Conservation (phyloP, 2,888 invertebrate genomes). For the Pristionchus mayeri region DNA sequence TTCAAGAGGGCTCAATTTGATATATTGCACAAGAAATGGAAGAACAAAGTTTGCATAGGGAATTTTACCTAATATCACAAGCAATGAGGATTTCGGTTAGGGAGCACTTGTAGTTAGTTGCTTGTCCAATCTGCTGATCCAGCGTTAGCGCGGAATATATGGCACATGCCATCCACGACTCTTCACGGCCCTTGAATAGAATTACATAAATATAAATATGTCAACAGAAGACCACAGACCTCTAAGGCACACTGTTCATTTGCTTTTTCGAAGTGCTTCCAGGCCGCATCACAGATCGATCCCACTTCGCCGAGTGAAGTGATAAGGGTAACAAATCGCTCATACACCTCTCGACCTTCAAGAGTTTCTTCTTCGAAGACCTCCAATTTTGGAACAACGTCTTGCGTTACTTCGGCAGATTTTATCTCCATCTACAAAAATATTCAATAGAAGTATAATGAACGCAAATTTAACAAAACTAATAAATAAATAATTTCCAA, state of each 20-base stretch:
- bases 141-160: constrained; percentile 33
- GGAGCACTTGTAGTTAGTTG: constrained; percentile 20
- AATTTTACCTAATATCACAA: constrained; percentile 30
- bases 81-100: constrained; percentile 30
- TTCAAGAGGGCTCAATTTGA: constrained; percentile 51
- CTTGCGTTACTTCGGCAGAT: not conserved
- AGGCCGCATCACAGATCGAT: constrained; percentile 19
- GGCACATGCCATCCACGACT: constrained; percentile 44
- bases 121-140: constrained; percentile 24
- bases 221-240: not conserved
- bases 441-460: no score
- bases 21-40: no score
- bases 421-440: not conserved
- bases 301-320: not conserved
- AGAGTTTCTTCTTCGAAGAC: not conserved
- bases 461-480: not conserved
- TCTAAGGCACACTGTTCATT: constrained; percentile 36
- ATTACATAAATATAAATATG: not conserved
- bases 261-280: constrained; percentile 39
- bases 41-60: not conserved
- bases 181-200: not conserved
- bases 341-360: not conserved
- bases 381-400: not conserved
- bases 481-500: constrained; percentile 12
- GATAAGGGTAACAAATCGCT: not conserved